Evolutionary conservation across 2,888 invertebrate species (phyloP), one percentile per base, ranked within the genome.

Genomic region (Synergus gifuensis): DNA sequence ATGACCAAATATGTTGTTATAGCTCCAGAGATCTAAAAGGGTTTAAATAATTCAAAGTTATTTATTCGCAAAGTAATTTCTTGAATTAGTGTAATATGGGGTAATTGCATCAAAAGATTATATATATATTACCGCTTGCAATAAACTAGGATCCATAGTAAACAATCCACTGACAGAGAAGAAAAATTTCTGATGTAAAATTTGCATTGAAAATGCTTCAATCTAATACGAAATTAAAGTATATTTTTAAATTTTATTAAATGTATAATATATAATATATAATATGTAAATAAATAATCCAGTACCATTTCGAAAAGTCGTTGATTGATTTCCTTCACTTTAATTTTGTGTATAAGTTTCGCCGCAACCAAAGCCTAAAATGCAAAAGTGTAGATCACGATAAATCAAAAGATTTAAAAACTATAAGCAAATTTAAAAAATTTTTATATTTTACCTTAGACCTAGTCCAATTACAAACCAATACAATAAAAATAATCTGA

Each of bases 341-440:
- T 64, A 3, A 64, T 28, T 64, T 40, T 40, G 28, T 64, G 64
- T 16, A 64, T 64, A 8, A 64, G 28, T 40, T 64, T 64, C 40
- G 36, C 16, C n/a, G 64, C 40, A 64, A 64, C n/a, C 40, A 16
- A n/a, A 11, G 64, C 64, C 64, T 64, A 16, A 64, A 64, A 64
- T 42, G 7, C 1, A 22, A 62, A 64, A 16, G 5, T 40, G 7
- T 28, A 40, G 36, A 36, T 62, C 22, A 18, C 5, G 9, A 22
- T n/a, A 1, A 60, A 60, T 22, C 9, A 62, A 3, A 62, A 36
- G 5, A 62, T 28, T 58, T 28, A 28, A 3, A n/a, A 28, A 28
- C 3, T 28, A 3, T 62, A 28, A 11, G 7, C 14, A 62, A 62
- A 9, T 11, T 42, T 9, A 42, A 11, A 28, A 28, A 3, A 28